Conservation (phyloP, 2,113 vertebrate genomes). For the Muscicapa adusta region DNA sequence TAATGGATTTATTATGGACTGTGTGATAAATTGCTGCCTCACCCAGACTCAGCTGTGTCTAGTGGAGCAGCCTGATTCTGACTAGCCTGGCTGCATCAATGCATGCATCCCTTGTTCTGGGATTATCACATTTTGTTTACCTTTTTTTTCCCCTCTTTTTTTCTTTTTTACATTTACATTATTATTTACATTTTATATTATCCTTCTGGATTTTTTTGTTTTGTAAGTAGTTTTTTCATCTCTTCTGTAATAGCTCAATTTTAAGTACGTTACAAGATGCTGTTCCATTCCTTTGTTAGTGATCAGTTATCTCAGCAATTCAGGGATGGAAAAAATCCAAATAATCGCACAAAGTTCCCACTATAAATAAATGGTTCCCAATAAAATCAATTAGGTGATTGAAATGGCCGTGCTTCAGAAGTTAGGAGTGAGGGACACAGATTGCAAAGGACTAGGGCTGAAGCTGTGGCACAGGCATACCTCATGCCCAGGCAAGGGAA, state of each 20-base stretch:
- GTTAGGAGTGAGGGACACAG: not conserved
- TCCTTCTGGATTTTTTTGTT: not conserved
- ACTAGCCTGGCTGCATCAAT: not conserved
- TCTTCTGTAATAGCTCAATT: not conserved
- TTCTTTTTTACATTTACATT: not conserved
- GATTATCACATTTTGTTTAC: not conserved
- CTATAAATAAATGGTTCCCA: no score
- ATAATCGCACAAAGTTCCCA: not conserved
- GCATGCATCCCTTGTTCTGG: not conserved
- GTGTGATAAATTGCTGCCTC: not conserved
- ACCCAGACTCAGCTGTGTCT: not conserved
- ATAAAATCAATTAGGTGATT: not conserved
- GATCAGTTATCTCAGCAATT: not conserved
- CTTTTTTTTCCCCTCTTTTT: not conserved
- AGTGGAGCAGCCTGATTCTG: not conserved
- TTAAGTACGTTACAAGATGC: not conserved
- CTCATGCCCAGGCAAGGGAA: not conserved
- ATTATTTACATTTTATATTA: not conserved
- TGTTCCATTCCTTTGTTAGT: not conserved
- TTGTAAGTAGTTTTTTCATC: not conserved
- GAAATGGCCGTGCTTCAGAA: not conserved
- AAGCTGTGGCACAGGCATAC: not conserved
- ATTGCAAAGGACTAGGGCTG: not conserved
- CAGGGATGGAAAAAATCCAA: not conserved
- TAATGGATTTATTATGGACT: not conserved